Conservation (phyloP, 2,888 invertebrate genomes). For the Chouioia cunea region DNA sequence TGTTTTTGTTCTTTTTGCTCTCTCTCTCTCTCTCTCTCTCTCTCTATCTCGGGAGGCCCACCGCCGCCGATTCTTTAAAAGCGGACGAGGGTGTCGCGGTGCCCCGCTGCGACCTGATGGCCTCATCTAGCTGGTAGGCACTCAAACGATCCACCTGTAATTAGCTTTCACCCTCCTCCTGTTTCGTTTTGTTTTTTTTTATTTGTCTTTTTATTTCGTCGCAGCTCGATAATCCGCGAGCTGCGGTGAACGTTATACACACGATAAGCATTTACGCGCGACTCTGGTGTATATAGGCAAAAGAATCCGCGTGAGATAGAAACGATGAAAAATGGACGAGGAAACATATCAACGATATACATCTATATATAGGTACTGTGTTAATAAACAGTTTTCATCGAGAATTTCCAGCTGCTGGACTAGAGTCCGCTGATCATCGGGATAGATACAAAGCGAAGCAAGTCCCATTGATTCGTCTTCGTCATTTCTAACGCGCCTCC, state of each 20-base stretch:
- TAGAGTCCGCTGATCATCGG: not conserved
- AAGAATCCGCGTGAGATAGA: not conserved
- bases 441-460: not conserved
- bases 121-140: conserved; percentile 55
- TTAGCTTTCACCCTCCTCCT: conserved; percentile 57
- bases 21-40: conserved; percentile 38
- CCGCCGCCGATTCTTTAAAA: no score
- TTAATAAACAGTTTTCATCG: conserved; percentile 25
- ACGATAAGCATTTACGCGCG: not conserved
- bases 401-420: not conserved
- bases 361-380: not conserved
- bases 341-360: conserved; percentile 14
- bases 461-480: not conserved
- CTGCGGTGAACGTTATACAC: no score
- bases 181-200: not conserved
- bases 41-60: conserved; percentile 23
- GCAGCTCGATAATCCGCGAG: not conserved
- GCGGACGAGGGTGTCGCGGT: conserved; percentile 62
- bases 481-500: conserved; percentile 2
- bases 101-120: conserved; percentile 66
- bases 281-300: not conserved
- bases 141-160: conserved; percentile 60
- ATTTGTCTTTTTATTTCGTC: no score
- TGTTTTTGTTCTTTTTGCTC: conserved; percentile 38
- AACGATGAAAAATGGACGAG: conserved; percentile 28